Evolutionary conservation across 2,797 vertebrate genomes (phyloP).

Genomic region (Melanogrammus aeglefinus): DNA sequence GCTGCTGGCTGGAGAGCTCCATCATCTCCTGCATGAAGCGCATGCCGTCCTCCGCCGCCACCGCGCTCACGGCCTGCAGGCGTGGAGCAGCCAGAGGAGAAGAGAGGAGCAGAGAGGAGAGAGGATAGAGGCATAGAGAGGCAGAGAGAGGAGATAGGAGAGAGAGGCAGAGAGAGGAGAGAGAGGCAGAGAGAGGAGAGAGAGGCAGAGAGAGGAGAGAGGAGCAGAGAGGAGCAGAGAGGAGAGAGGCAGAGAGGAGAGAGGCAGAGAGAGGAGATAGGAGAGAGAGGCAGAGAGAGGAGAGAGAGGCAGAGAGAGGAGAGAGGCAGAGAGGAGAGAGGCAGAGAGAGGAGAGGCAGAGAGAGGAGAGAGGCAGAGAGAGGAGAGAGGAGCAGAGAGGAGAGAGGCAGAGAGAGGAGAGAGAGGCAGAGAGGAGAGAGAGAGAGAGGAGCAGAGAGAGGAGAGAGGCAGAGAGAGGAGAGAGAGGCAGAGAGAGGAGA

Average conservation of each 20-base stretch:
- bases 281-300: no score
- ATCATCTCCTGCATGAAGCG: slow-evolving; percentile 99
- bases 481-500: no score
- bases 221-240: neutral
- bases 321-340: no score
- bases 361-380: no score
- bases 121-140: neutral
- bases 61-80: slow-evolving; percentile 87
- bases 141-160: neutral
- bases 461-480: neutral
- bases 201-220: neutral
- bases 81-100: neutral
- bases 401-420: no score
- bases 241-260: no score
- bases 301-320: no score
- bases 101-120: no score
- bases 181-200: neutral
- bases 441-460: neutral
- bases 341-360: no score
- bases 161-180: neutral
- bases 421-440: no score
- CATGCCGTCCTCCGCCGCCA: slow-evolving; percentile 94
- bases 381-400: neutral
- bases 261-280: no score
- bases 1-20: slow-evolving; percentile 97